Evolutionary conservation across 2,888 invertebrate species (phyloP).

Genomic region (Hypena proboscidalis): DNA sequence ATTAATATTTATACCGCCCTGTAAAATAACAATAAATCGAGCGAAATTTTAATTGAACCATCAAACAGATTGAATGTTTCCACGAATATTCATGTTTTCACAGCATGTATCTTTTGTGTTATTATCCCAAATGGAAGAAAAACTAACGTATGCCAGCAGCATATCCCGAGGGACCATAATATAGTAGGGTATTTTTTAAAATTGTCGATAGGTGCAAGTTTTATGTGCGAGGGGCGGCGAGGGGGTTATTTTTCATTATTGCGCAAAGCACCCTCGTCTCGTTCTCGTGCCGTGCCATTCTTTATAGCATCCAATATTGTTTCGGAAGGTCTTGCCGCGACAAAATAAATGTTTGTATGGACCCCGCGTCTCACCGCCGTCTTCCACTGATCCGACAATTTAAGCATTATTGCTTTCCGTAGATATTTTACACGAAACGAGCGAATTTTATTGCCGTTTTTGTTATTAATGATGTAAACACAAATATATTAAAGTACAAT

Average conservation of each 20-base stretch:
- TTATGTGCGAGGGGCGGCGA: constrained; percentile 50
- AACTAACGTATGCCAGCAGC: neutral
- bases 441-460: constrained; percentile 53
- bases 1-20: no score
- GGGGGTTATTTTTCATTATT: constrained; percentile 71
- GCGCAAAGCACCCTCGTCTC: constrained; percentile 55
- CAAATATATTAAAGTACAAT: constrained; percentile 31
- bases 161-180: constrained; percentile 7
- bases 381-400: constrained; percentile 49
- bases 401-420: constrained; percentile 67
- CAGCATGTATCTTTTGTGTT: no score
- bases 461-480: constrained; percentile 57
- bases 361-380: constrained; percentile 50
- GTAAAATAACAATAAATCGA: no score
- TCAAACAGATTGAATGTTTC: no score
- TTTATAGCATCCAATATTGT: constrained; percentile 75
- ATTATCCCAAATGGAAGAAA: no score
- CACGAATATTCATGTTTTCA: no score
- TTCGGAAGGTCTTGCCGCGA: constrained; percentile 61
- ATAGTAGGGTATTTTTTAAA: constrained; percentile 47
- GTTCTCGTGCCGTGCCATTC: constrained; percentile 54
- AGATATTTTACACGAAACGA: constrained; percentile 59
- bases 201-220: constrained; percentile 56
- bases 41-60: no score
- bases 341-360: constrained; percentile 72